These are phyloP conservation scores for Tillus elongatus DNA, from an alignment of 2,888 invertebrate species.

Conservation along the genomic window DNA sequence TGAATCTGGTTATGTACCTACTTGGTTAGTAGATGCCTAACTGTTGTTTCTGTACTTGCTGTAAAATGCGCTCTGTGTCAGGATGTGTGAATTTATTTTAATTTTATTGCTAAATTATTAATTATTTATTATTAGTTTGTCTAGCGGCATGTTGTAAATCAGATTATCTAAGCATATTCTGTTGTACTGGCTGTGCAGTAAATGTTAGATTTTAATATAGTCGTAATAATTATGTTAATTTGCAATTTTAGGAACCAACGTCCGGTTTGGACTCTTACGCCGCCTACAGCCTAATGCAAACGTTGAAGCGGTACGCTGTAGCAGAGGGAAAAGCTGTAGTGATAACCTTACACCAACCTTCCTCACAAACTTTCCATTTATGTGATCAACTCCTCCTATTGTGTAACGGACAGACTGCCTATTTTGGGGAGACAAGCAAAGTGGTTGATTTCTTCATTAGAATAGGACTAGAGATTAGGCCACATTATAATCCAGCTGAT, in stretches of 20 bases:
- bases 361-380: conserved; percentile 75
- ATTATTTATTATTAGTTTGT: too few species aligned
- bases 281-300: conserved; percentile 63
- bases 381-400: conserved; percentile 66
- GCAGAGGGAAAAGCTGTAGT: conserved; percentile 71
- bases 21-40: too few species aligned
- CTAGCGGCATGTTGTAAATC: too few species aligned
- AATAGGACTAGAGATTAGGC: conserved; percentile 61
- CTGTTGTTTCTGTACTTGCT: too few species aligned
- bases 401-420: conserved; percentile 65
- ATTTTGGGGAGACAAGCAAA: conserved; percentile 62
- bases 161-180: too few species aligned
- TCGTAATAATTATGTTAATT: too few species aligned
- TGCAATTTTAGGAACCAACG: conserved; percentile 70
- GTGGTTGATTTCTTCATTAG: conserved; percentile 64
- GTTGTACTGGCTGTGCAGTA: too few species aligned
- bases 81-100: too few species aligned
- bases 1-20: too few species aligned
- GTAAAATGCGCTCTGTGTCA: too few species aligned
- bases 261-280: conserved; percentile 75
- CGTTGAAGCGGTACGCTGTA: conserved; percentile 63
- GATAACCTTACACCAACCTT: conserved; percentile 73
- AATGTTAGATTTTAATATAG: too few species aligned
- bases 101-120: too few species aligned
- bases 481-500: conserved; percentile 78